Evolutionary conservation across 2,797 vertebrate genomes (phyloP), one percentile per base, ranked within the genome.

Genomic region (Argyrosomus regius): DNA sequence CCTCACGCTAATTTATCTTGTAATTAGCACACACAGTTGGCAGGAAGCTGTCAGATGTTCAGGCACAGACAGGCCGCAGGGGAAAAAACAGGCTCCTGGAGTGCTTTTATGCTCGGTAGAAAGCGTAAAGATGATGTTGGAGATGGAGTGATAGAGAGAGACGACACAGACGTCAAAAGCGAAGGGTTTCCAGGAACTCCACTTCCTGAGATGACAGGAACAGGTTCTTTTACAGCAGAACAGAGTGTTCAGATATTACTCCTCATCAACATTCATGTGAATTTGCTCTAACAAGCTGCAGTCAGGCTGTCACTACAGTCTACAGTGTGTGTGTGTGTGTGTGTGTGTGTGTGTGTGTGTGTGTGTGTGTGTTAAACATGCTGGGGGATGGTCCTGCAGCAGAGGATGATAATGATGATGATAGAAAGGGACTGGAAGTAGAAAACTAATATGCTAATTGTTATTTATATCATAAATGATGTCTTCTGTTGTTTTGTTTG

Each of bases 181-280:
- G 11, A 24, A 3, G 7, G 8, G 2, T 52, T 43, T 50, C 41
- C 22, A 22, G 59, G 16, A 64, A 13, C 13, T 9, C 26, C 20
- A 22, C 13, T 31, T 72, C 41, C 18, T 53, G 53, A 62, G 24
- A 53, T 26, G 35, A 75, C 59, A 28, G 49, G 26, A 72, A 9
- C 26, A 18, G 26, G 16, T 43, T 71, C n/a, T 41, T 39, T 50
- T 53, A 56, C 22, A 24, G 52, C 6, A 75, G 70, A 65, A 69
- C 69, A 50, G 53, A 77, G 52, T 71, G 66, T 72, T 80, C 43
- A 18, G 17, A 80, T 70, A 14, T 52, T 71, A 10, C 0, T 77
- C 5, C 62, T 67, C 2, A 78, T 83, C 63, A 87, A 20, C 54
- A 61, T 72, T 83, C 57, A 59, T 86, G 57, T 63, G 66, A 82